Percentiles rank a stretch among this genome's conserved stretches.
Conservation (phyloP, 1,140 invertebrate genomes). For the Leptinotarsa texana region DNA sequence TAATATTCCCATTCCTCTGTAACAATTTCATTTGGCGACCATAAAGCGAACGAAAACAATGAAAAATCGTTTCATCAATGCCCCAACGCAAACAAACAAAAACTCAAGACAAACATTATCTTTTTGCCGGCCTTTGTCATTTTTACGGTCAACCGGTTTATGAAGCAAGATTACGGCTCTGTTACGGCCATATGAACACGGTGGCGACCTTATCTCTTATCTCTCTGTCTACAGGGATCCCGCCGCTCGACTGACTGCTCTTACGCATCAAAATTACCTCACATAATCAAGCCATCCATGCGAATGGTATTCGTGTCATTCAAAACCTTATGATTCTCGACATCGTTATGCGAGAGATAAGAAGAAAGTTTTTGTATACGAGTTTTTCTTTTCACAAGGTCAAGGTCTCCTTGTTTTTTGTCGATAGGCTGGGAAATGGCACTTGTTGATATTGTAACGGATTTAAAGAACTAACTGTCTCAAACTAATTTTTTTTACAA, state of each 20-base stretch:
- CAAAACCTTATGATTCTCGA: neutral
- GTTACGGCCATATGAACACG: slow-evolving; percentile 24
- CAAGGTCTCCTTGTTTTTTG: no score
- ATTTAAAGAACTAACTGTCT: no score
- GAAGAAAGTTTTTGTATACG: neutral
- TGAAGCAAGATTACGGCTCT: slow-evolving; percentile 24
- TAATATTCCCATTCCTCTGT: no score
- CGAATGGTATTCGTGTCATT: neutral
- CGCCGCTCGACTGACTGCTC: slow-evolving; percentile 13
- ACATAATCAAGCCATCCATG: slow-evolving; percentile 7
- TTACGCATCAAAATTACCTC: slow-evolving; percentile 20
- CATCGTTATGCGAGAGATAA: neutral
- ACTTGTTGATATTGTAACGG: no score
- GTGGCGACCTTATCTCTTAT: slow-evolving; percentile 18
- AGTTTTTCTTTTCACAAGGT: no score
- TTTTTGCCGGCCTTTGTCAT: slow-evolving; percentile 22
- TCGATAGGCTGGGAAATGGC: no score
- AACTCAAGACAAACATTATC: slow-evolving; percentile 12
- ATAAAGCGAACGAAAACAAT: neutral
- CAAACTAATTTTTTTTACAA: no score
- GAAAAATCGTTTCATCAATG: slow-evolving; percentile 21
- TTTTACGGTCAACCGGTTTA: slow-evolving; percentile 31
- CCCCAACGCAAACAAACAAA: slow-evolving; percentile 8
- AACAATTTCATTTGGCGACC: neutral
- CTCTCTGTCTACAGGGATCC: slow-evolving; percentile 18